Evolutionary conservation across 2,797 vertebrate species (phyloP), one percentile per base, ranked within the genome.

Genomic region (Pipistrellus pipistrellus): DNA sequence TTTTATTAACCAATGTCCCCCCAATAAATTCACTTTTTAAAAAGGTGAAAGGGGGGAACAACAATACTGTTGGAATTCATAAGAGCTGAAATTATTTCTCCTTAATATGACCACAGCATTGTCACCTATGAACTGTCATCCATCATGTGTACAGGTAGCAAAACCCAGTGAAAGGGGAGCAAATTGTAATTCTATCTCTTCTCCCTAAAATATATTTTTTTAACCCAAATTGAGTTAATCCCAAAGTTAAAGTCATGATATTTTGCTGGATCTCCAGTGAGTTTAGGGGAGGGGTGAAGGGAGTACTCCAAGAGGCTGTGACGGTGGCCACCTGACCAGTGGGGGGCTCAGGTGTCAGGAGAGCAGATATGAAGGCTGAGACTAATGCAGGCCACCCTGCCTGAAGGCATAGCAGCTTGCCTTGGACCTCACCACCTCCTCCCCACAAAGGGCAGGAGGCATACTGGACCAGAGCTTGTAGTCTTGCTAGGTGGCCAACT

Each of bases 271-370:
- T 73, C 30, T 4, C 23, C 0, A 0, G 13, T 8, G n/a, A 59
- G 35, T 14, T 25, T n/a, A 35, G 32, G 41, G 76, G 1, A n/a
- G 44, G 7, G 13, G 12, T 20, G 3, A 8, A 23, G 41, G 9
- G 18, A 55, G 44, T 76, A 6, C 53, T 32, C 13, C 13, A 35
- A 41, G 32, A 57, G 21, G 20, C 23, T 7, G 20, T 8, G 4
- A 25, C 0, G 3, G 51, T 14, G 44, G 35, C 10, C n/a, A 9
- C 27, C 4, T 41, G 32, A 25, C 41, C 11, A 0, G 2, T 0
- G 3, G 57, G 38, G 3, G 25, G 23, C 3, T 10, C 53, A 6
- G 14, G 30, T 9, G 2, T 41, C 51, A 48, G 73, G 30, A 23
- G 30, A 30, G 9, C 35, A 17, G 53, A 41, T 15, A 17, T 0